phyloP scores from a whole-genome alignment of 2,888 invertebrate species.

The Eupithecia dodoneata region DNA sequence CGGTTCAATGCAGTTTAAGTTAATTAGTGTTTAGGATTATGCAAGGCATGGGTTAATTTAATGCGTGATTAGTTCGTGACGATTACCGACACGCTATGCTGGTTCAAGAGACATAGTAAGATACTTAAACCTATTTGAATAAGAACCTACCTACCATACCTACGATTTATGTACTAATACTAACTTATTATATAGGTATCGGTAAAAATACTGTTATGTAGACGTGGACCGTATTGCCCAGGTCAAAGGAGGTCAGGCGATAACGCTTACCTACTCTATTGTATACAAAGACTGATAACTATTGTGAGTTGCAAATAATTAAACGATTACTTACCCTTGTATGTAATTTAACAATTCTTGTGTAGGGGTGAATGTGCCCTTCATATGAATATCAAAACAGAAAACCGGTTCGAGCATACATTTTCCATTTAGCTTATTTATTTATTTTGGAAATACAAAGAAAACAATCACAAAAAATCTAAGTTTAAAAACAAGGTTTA shows the following conservation, averaged over 20 bases:
- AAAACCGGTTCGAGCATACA: not conserved
- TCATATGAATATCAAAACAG: not conserved
- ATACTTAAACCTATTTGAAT: not conserved
- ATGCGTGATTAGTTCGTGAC: not conserved
- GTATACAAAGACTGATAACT: not conserved
- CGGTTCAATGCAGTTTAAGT: not conserved
- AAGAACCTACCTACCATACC: not conserved
- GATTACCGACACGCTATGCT: not conserved
- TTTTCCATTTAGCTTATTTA: not conserved
- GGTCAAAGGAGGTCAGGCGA: slow-evolving; percentile 3
- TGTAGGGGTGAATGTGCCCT: not conserved
- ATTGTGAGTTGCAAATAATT: not conserved
- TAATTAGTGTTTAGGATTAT: not conserved
- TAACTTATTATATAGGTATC: not conserved
- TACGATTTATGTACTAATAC: not conserved
- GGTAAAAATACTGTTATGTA: not conserved
- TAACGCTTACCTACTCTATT: slow-evolving; percentile 8
- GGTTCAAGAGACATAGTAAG: not conserved
- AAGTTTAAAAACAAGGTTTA: too few relatives aligned
- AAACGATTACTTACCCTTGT: not conserved
- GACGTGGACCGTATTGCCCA: not conserved
- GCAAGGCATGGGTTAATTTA: not conserved
- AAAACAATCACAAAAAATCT: too few relatives aligned
- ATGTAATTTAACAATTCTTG: not conserved
- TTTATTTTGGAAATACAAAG: too few relatives aligned